Percentiles rank a stretch among this genome's conserved stretches.
These are phyloP conservation scores for Pollimyrus isidori DNA, from an alignment of 2,113 vertebrate genomes.

Conservation along the genomic window DNA sequence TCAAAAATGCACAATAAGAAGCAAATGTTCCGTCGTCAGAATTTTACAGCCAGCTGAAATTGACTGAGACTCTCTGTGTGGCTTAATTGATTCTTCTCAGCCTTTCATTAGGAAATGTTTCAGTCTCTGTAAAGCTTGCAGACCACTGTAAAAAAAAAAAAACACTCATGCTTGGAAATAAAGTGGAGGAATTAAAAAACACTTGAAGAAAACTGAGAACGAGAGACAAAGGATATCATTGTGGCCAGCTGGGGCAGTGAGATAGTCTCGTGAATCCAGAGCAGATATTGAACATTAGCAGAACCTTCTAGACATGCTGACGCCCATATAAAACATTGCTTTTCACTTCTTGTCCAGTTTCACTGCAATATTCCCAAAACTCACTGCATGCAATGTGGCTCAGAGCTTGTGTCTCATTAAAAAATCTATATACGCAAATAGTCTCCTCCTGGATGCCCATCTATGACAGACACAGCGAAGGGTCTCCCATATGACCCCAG, in stretches of 20 bases:
- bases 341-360: not conserved
- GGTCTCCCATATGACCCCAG: not conserved
- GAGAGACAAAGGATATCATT: not conserved
- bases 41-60: not conserved
- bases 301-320: not conserved
- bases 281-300: not conserved
- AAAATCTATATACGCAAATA: slow-evolving; percentile 7
- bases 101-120: slow-evolving; percentile 4
- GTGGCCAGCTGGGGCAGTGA: not conserved
- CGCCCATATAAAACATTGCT: not conserved
- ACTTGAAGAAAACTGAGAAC: not conserved
- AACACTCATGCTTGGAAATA: not conserved
- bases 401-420: slow-evolving; percentile 25
- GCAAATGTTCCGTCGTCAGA: not conserved
- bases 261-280: not conserved
- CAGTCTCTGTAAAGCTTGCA: slow-evolving; percentile 16
- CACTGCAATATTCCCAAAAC: not conserved
- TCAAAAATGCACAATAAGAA: not conserved
- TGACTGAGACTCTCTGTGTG: not conserved
- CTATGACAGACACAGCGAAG: not conserved
- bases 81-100: slow-evolving; percentile 23
- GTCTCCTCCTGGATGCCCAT: not conserved
- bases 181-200: slow-evolving; percentile 15
- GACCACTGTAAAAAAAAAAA: slow-evolving; percentile 9
- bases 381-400: not conserved